Percentiles rank a stretch among this genome's conserved stretches.
phyloP scores from a whole-genome alignment of 2,113 vertebrate genomes.

The Andinoacara biseriatus region DNA sequence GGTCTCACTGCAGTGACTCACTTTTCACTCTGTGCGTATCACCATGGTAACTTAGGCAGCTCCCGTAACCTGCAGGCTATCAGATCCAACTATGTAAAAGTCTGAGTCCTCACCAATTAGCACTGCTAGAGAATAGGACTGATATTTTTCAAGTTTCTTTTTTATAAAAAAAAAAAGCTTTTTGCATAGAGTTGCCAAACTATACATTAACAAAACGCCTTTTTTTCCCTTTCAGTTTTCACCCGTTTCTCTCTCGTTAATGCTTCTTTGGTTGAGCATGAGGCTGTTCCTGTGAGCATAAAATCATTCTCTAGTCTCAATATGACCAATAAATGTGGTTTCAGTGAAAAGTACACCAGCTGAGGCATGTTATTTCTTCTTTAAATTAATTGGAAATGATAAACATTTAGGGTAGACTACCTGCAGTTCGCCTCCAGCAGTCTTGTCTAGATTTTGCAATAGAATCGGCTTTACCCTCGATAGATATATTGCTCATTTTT shows the following conservation, averaged over 20 bases:
- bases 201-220: not conserved
- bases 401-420: not conserved
- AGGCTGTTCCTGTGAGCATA: not conserved
- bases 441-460: not conserved
- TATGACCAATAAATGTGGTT: not conserved
- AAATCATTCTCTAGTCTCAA: not conserved
- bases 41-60: constrained; percentile 34
- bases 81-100: constrained; percentile 15
- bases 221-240: rapidly evolving
- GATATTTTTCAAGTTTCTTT: not conserved
- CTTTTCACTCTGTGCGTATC: constrained; percentile 14
- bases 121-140: not conserved
- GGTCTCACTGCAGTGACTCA: not conserved
- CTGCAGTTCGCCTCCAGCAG: not conserved
- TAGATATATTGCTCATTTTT: not conserved
- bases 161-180: not conserved
- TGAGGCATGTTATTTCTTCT: not conserved
- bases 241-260: not conserved
- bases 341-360: not conserved
- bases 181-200: not conserved
- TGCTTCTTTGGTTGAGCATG: not conserved
- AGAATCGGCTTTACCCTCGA: not conserved
- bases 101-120: not conserved
- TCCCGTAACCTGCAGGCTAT: not conserved
- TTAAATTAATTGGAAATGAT: not conserved